Base-by-base conservation (phyloP, 2,888 invertebrate species). In the Athrips mouffetella region DNA sequence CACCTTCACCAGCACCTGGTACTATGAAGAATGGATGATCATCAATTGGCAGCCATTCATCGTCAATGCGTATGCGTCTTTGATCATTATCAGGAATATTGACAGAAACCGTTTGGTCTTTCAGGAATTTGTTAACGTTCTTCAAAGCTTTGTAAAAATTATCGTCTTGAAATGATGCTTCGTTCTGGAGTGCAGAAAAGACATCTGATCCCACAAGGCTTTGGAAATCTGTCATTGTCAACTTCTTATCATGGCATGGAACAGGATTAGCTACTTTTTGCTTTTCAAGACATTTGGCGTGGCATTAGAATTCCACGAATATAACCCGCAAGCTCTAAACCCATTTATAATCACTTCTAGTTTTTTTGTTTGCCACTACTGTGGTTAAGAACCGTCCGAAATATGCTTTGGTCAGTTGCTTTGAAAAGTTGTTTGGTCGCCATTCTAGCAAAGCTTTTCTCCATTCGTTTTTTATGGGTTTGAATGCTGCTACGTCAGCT, bases 401-500 rank as follows among this genome's bases (percentile, higher is more conserved):
- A 49, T 58, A 42, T 6, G 5, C 51, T 42, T 61, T 59, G 15
- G 53, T 56, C 13, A 59, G 27, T 2, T 53, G 44, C n/a, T 51
- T 23, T 1, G 45, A 49, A 10, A 53, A 53, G 49, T 58, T 48
- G 6, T 45, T 33, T 53, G 53, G 45, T 6, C 57, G 33, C 64
- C 59, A 61, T 33, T 58, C 37, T 4, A 59, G 45, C 16, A 63
- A 54, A 45, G 41, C 44, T 45, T 56, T 45, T 35, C 52, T 47
- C 63, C 63, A 63, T 23, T 16, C 50, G 25, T 29, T 27, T 56
- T 64, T 60, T 2, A 64, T 41, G 5, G 59, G 57, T 20, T 44
- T 57, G 31, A 64, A 63, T 5, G 59, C 62, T 13, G 60, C 40
- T 0, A 63, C 60, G 29, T 62, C 62, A 3, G 60, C 57, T 15